Evolutionary conservation across 2,888 invertebrate genomes (phyloP), one percentile per base, ranked within the genome.

Genomic region (Mimumesa dahlbomi): DNA sequence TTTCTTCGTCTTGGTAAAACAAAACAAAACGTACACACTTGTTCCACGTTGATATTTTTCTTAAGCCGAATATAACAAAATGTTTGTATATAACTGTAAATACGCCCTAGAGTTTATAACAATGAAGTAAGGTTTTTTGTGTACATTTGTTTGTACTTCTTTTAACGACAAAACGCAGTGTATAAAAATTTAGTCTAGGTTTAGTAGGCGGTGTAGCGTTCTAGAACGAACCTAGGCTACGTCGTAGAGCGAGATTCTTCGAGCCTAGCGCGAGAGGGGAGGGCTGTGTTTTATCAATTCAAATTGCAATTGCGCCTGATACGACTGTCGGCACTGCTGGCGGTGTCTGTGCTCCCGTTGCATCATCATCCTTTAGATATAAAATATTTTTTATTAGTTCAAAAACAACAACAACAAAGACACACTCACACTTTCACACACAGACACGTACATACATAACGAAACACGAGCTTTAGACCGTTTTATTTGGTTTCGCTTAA

Each of bases 41-140:
- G 82, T 84, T 84, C 74, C 78, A 82, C 73, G 84, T 84, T 83
- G 71, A 83, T 84, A 82, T 84, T 86, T 85, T 78, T 83, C 80
- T 81, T 81, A 83, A 84, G 73, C 57, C 77, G 63, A n/a, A 72
- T 64, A 82, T 73, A 74, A 73, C 71, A 75, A 53, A 72, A 77
- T 73, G 78, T 85, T 82, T 88, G 87, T 88, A 88, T 59, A 88
- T 88, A 88, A 75, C 68, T 88, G 88, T 88, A 88, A 85, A 88
- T 88, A 88, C 70, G 80, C 72, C 79, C 74, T 82, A 86, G 83
- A 84, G 81, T 88, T 87, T 87, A 82, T 85, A 84, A 83, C 76
- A 82, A 84, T 77, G 83, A 85, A 83, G 71, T 73, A 81, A 79
- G 70, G 78, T 84, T 84, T 86, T 85, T 85, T 81, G 77, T 87